Base-by-base conservation (phyloP, 2,888 invertebrate species). In the Formica aserva region DNA sequence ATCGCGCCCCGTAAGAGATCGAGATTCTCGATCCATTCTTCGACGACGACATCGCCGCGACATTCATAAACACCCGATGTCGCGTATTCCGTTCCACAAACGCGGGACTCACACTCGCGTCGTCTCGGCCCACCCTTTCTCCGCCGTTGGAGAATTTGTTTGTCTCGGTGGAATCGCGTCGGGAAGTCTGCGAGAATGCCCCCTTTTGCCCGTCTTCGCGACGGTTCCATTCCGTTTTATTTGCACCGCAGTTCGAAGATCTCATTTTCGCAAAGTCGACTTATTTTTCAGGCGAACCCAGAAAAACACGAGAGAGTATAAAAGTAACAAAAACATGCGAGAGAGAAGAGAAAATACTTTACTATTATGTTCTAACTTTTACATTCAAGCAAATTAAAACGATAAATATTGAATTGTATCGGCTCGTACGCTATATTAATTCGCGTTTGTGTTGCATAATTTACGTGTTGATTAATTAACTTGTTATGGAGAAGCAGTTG, bases 51-150 rank as follows among this genome's bases (percentile, higher is more conserved):
- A 67, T 41, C 26, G 71, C 72, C 60, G 52, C 63, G 81, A 82
- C 85, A 81, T 76, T 89, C 88, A 80, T 88, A 88, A 90, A 90
- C 88, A 90, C 81, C 85, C 48, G 80, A 74, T 88, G 85, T 85
- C 89, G 82, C 86, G 86, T 32, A 6, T 89, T 83, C 74, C 72
- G 55, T 78, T 88, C 84, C 86, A 48, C 78, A 60, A 83, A 66
- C 86, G 71, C 52, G 78, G 22, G 66, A 35, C 13, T 3, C 75
- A 11, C 71, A 18, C 52, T 62, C 81, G 55, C 22, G 8, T 63
- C 52, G 65, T 62, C 38, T 32, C 71, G 29, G 9, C 15, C 52
- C 52, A 29, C 41, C 65, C 48, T 62, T 22, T 13, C 41, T 13
- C 35, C 48, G n/a, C 2, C n/a, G 8, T 52, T 52, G 63, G 35